Conservation (phyloP, 2,888 invertebrate species). For the Xiphydria camelus region DNA sequence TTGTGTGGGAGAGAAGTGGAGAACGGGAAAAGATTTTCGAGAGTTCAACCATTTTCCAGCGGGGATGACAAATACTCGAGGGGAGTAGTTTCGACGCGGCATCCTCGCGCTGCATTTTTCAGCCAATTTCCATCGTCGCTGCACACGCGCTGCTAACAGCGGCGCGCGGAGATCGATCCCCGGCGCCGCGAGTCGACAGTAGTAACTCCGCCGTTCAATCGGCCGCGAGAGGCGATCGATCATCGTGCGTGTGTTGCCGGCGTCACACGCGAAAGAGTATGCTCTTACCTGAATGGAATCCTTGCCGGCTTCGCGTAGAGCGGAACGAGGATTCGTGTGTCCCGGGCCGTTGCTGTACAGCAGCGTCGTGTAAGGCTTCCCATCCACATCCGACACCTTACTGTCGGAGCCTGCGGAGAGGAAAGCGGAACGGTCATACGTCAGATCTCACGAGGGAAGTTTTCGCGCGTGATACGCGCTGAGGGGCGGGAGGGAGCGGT, state of each 20-base stretch:
- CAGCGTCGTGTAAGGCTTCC: conserved; percentile 74
- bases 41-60: too few relatives aligned
- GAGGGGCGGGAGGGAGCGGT: not conserved
- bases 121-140: too few relatives aligned
- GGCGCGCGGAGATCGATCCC: too few relatives aligned
- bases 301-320: conserved; percentile 58
- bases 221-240: conserved; percentile 19
- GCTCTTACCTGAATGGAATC: conserved; percentile 47
- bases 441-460: not conserved
- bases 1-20: too few relatives aligned
- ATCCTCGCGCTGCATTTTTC: too few relatives aligned
- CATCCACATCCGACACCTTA: conserved; percentile 74
- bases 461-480: not conserved
- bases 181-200: too few relatives aligned
- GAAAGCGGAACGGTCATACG: not conserved
- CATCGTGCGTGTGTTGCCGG: conserved; percentile 6
- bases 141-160: too few relatives aligned
- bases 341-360: conserved; percentile 80
- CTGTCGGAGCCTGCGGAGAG: conserved; percentile 68
- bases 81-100: too few relatives aligned
- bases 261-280: not conserved
- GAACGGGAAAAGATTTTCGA: too few relatives aligned
- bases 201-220: too few relatives aligned
- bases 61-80: too few relatives aligned
- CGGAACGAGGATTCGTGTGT: conserved; percentile 67